phyloP scores from a whole-genome alignment of 2,888 invertebrate species.

The Pegoplata infirma region DNA sequence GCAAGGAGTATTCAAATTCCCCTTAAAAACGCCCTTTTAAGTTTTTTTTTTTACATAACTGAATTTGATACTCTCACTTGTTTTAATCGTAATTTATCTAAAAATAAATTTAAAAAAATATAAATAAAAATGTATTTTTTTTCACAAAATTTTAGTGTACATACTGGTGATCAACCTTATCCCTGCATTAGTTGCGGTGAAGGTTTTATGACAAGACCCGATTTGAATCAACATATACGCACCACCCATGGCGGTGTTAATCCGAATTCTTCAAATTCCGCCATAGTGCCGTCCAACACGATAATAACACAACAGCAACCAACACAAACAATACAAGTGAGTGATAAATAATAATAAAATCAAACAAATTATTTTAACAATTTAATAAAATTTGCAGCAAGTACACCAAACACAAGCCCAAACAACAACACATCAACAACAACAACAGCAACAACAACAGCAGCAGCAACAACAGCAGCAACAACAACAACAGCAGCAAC shows the following conservation, averaged over 20 bases:
- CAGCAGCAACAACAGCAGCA: constrained; percentile 74
- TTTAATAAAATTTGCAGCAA: constrained; percentile 50
- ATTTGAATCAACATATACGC: constrained; percentile 84
- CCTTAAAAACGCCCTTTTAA: too few relatives aligned
- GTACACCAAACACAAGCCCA: constrained; percentile 69
- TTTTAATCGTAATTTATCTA: neutral
- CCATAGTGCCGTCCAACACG: constrained; percentile 71
- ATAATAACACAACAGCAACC: constrained; percentile 69
- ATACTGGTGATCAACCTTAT: constrained; percentile 86
- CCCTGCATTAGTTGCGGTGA: constrained; percentile 88
- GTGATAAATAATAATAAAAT: neutral
- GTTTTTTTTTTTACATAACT: neutral
- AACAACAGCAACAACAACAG: constrained; percentile 72
- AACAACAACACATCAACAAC: constrained; percentile 71
- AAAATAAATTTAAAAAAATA: neutral
- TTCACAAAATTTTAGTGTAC: constrained; percentile 79
- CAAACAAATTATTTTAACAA: neutral
- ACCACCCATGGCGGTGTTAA: constrained; percentile 79
- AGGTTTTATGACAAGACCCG: constrained; percentile 85
- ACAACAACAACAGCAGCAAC: constrained; percentile 75
- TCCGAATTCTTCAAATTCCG: constrained; percentile 77
- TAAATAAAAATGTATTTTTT: constrained; percentile 40
- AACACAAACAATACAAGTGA: constrained; percentile 72
- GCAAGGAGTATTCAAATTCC: too few relatives aligned
- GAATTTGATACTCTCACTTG: too few relatives aligned